Base-by-base conservation (phyloP, 2,797 vertebrate genomes). In the Phyllotis vaccarum region DNA sequence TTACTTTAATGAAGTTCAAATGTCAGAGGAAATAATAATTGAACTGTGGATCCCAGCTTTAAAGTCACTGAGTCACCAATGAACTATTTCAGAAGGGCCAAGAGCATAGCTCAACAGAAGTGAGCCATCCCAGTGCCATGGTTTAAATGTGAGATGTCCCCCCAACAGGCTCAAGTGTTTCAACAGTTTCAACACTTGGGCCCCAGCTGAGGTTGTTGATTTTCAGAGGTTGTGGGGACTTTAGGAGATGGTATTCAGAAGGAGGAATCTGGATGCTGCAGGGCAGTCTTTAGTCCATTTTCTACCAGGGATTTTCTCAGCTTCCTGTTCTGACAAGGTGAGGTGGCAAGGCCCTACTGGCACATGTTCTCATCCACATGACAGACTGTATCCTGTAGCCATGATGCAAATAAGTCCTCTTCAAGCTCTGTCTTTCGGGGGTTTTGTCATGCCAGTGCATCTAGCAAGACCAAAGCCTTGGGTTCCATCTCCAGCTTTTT, bases 21-120 rank as follows among this genome's bases (percentile, higher is more conserved):
- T n/a, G 75, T 9, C 58, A 49, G 70, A 52, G 27, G 27, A 93
- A 85, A 66, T n/a, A 60, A n/a, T 64, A 40, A 83, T 75, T 85
- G 58, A 60, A 40, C 46, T 94, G 16, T 0, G 31, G 12, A 12
- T 86, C 56, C 95, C 54, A 62, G 83, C 66, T 97, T 83, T 86
- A 40, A 74, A 82, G 86, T 74, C 74, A 43, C 37, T 24, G 64
- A 58, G 29, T 70, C 78, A 95, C 27, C 43, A 70, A 40, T 2
- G 43, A 95, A 83, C 62, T 49, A 64, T 88, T 92, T 79, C 46
- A 40, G 70, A 75, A 88, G 70, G 70, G 31, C 13, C 31, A 29
- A 34, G 19, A 88, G 14, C 40, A 60, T 24, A 75, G 16, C 12
- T 88, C 68, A 75, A 16, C 4, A 34, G 56, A 10, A 62, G 70